Evolutionary conservation across 2,888 invertebrate genomes (phyloP).

Genomic region (Catocala sponsa): DNA sequence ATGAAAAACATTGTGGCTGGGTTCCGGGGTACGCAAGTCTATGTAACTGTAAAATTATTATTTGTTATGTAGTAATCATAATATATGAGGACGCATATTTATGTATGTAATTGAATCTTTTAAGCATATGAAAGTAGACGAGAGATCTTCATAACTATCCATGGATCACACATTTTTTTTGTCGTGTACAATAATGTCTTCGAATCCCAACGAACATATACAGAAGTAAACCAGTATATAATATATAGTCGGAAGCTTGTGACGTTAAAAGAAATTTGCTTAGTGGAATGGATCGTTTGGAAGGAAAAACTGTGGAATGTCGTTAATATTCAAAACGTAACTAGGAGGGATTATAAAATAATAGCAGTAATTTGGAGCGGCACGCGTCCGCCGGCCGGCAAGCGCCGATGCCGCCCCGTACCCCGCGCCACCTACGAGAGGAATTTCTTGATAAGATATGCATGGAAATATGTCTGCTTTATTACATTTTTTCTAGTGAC

Average conservation of each 20-base stretch:
- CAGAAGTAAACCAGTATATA: conserved; percentile 23
- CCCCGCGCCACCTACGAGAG: conserved; percentile 61
- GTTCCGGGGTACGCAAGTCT: too few species aligned
- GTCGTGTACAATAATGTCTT: too few species aligned
- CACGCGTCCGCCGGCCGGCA: conserved; percentile 64
- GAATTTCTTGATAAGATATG: conserved; percentile 85
- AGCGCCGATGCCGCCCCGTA: conserved; percentile 46
- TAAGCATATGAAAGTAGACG: too few species aligned
- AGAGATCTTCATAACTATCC: too few species aligned
- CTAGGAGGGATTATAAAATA: conserved; percentile 87
- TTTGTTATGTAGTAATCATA: too few species aligned
- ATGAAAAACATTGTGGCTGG: too few species aligned
- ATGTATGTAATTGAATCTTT: too few species aligned
- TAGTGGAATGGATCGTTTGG: conserved; percentile 73
- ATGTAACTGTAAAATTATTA: too few species aligned
- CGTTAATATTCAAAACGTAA: conserved; percentile 87
- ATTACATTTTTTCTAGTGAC: conserved; percentile 83
- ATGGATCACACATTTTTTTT: too few species aligned
- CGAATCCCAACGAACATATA: background rate
- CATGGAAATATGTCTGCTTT: conserved; percentile 84
- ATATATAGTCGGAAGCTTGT: conserved; percentile 61
- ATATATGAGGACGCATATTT: too few species aligned
- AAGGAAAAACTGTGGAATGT: conserved; percentile 81
- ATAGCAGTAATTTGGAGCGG: conserved; percentile 87
- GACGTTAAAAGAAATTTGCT: conserved; percentile 75